Percentiles rank a stretch among this genome's conserved stretches.
Conservation (phyloP, 2,888 invertebrate genomes). For the Acanthosoma haemorrhoidale region DNA sequence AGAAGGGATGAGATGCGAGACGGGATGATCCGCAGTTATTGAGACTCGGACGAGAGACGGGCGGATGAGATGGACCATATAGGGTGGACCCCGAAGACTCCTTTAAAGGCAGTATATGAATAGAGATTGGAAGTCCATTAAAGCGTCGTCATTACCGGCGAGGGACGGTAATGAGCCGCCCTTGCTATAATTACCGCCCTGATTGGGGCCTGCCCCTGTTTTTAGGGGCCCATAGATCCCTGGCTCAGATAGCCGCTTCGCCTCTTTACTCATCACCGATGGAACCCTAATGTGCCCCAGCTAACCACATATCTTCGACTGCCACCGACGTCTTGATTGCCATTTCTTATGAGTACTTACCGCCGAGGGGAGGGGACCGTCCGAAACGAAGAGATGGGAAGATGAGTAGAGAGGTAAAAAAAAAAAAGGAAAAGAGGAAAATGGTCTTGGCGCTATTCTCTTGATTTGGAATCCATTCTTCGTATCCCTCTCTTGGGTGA, state of each 20-base stretch:
- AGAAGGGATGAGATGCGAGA: background rate
- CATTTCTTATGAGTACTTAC: constrained; percentile 14
- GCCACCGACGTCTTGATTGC: constrained; percentile 24
- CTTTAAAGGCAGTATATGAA: constrained; percentile 9
- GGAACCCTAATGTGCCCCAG: background rate
- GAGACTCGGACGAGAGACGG: background rate
- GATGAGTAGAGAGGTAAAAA: background rate
- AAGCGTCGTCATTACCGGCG: background rate
- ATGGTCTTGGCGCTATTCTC: background rate
- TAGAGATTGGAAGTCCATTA: constrained; percentile 27
- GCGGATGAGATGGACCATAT: too few relatives aligned
- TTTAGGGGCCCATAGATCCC: constrained; percentile 23
- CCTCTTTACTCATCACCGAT: constrained; percentile 7
- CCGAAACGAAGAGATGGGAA: too few relatives aligned
- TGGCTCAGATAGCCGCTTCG: background rate
- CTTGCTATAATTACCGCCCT: constrained; percentile 16
- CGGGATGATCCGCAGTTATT: background rate
- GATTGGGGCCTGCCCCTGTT: constrained; percentile 18
- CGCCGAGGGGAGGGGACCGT: background rate
- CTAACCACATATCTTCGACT: constrained; percentile 21
- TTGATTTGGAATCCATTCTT: background rate
- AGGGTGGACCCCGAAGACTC: background rate
- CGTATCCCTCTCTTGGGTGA: background rate
- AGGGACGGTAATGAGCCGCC: constrained; percentile 3
- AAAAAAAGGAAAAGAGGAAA: background rate